Conservation (phyloP, 2,888 invertebrate species). For the Drosophila suboccidentalis region DNA sequence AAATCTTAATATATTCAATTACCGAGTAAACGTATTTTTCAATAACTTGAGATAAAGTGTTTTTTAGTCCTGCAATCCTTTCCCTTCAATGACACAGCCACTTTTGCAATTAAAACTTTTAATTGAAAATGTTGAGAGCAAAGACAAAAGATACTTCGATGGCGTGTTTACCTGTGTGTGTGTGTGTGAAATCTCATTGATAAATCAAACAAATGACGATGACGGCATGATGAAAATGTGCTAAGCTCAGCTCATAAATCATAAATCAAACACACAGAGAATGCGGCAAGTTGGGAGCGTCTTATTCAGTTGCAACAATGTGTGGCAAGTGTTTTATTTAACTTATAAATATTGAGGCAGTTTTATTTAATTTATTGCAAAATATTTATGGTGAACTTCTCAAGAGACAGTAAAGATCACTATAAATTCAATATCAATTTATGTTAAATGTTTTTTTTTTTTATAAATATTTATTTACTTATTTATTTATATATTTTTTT, state of each 20-base stretch:
- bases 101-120: conserved; percentile 70
- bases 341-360: neutral
- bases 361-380: neutral
- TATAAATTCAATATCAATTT: too few species aligned
- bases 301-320: neutral
- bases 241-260: conserved; percentile 12
- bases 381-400: too few species aligned
- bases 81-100: neutral
- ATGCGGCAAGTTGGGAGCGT: neutral
- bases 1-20: neutral
- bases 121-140: conserved; percentile 61
- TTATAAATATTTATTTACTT: too few species aligned
- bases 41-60: neutral
- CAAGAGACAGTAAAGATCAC: too few species aligned
- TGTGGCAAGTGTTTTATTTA: conserved; percentile 1
- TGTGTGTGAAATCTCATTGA: conserved; percentile 17
- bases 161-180: conserved; percentile 18
- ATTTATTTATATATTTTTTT: too few species aligned
- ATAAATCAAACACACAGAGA: neutral
- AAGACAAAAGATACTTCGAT: conserved; percentile 15
- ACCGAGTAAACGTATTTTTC: neutral
- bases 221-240: neutral
- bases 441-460: too few species aligned
- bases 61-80: neutral
- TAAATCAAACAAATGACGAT: conserved; percentile 24